Conservation (phyloP, 1,140 invertebrate genomes). For the Belonocnema kinseyi region DNA sequence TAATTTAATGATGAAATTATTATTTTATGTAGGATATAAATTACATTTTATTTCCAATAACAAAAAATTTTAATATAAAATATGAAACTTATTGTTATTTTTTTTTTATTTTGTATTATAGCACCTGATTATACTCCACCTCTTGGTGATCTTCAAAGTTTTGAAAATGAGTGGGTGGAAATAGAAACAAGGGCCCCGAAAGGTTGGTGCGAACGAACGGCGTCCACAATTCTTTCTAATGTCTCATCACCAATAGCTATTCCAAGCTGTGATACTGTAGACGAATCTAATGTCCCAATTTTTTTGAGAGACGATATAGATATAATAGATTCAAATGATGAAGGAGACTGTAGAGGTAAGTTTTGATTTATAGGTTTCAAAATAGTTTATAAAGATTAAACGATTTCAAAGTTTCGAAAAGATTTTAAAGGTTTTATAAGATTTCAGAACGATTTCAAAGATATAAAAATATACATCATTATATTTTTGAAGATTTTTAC, state of each 20-base stretch:
- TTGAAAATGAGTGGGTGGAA: conserved; percentile 94
- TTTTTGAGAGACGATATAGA: conserved; percentile 81
- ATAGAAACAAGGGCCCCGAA: conserved; percentile 84
- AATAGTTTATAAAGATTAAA: too few relatives aligned
- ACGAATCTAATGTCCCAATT: conserved; percentile 78
- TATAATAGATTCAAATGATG: conserved; percentile 74
- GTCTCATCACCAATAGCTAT: conserved; percentile 65
- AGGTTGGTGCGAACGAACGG: conserved; percentile 76
- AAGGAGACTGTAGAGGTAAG: conserved; percentile 76
- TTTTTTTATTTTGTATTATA: conserved; percentile 37
- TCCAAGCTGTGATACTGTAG: conserved; percentile 65
- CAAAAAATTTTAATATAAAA: too few relatives aligned
- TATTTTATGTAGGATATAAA: too few relatives aligned
- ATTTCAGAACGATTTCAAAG: too few relatives aligned
- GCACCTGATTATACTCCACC: conserved; percentile 80
- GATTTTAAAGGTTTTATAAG: too few relatives aligned
- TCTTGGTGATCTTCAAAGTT: conserved; percentile 84
- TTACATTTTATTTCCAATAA: too few relatives aligned
- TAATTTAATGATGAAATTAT: too few relatives aligned
- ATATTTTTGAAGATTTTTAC: too few relatives aligned
- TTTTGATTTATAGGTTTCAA: too few relatives aligned
- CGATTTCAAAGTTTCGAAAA: too few relatives aligned
- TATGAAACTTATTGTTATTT: background rate
- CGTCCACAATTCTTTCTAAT: conserved; percentile 53
- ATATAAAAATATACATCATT: too few relatives aligned